A percentile compares a stretch with the other conserved stretches of the same genome.
Conservation (phyloP, 2,113 vertebrate genomes). For the Columbina picui region DNA sequence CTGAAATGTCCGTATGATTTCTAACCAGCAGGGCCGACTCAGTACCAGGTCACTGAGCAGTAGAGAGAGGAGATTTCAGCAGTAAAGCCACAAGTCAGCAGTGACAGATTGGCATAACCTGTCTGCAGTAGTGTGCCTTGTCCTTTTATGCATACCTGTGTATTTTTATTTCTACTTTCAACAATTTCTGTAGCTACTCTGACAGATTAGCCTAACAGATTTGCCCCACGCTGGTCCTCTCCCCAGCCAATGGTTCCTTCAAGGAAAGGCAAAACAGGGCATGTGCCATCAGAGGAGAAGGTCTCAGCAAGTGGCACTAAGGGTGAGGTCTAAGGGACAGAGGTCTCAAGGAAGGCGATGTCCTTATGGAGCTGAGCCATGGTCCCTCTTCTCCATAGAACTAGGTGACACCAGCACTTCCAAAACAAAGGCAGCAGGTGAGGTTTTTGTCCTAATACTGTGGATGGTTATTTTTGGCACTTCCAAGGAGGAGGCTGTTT, state of each 20-base stretch:
- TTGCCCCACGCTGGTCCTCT: background rate
- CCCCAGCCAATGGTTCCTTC: background rate
- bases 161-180: background rate
- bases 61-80: background rate
- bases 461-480: background rate
- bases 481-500: background rate
- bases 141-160: background rate
- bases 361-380: background rate
- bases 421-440: background rate
- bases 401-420: background rate
- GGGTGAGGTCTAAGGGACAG: background rate
- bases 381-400: background rate
- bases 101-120: background rate
- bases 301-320: background rate
- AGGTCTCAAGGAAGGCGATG: accelerated
- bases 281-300: accelerated
- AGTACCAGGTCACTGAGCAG: background rate
- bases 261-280: background rate
- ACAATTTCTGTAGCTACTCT: background rate
- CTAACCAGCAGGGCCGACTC: background rate
- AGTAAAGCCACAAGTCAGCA: background rate
- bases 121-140: accelerated
- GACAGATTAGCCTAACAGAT: background rate
- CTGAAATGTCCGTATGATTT: background rate
- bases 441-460: background rate